Conservation (phyloP, 64 coral and sea anemone genomes). For the Dendrophyllia cribrosa region DNA sequence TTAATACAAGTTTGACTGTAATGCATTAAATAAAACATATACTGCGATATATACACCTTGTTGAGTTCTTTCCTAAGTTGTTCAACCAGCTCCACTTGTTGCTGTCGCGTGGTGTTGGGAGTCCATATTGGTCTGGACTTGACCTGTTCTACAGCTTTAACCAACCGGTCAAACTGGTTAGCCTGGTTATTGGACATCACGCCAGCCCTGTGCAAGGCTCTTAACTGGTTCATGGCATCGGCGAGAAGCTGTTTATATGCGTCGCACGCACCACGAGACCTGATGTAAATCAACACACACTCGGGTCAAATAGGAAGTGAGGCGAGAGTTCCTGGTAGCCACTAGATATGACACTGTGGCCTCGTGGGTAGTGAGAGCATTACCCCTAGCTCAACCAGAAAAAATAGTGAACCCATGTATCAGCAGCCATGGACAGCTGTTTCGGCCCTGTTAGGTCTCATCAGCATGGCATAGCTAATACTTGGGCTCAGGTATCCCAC, state of each 20-base stretch:
- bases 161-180: conserved; percentile 78
- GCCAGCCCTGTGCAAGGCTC: conserved; percentile 68
- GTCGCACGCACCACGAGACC: conserved; percentile 75
- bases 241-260: conserved; percentile 54
- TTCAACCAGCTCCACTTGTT: conserved; percentile 72
- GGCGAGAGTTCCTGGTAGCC: too few species aligned
- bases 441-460: too few species aligned
- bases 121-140: conserved; percentile 61
- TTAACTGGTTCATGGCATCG: conserved; percentile 68
- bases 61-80: conserved; percentile 72
- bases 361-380: too few species aligned
- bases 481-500: too few species aligned
- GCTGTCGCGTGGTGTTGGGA: conserved; percentile 37
- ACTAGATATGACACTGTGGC: too few species aligned
- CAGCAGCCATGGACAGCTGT: too few species aligned
- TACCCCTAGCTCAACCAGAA: too few species aligned
- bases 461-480: too few species aligned
- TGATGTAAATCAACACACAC: neutral
- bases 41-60: conserved; percentile 43
- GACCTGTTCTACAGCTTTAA: conserved; percentile 76
- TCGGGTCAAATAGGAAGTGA: too few species aligned
- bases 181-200: conserved; percentile 70
- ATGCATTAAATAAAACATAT: neutral
- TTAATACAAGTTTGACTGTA: neutral
- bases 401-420: too few species aligned